These are phyloP conservation scores for Eupithecia exiguata DNA, from an alignment of 2,888 invertebrate species.

Conservation along the genomic window DNA sequence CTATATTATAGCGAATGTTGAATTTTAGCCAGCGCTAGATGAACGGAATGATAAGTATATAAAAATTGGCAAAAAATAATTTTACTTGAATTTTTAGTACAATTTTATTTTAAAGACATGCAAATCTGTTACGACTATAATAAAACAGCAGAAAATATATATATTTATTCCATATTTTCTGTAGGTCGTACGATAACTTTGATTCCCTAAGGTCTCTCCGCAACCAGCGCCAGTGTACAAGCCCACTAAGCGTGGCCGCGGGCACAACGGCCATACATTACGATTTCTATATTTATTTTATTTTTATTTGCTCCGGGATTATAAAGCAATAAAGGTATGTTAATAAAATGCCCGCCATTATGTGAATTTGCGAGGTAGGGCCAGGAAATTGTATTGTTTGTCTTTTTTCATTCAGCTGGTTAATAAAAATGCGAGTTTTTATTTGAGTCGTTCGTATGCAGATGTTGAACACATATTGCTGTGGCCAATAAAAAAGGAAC, in stretches of 20 bases:
- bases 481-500: background rate
- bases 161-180: too few relatives aligned
- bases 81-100: background rate
- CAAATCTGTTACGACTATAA: background rate
- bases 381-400: conserved; percentile 40
- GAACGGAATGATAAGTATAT: too few relatives aligned
- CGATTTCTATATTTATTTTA: conserved; percentile 62
- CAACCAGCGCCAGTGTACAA: conserved; percentile 24
- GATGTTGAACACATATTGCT: conserved; percentile 2
- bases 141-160: background rate
- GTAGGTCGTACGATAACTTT: too few relatives aligned
- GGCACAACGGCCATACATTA: conserved; percentile 61
- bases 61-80: too few relatives aligned
- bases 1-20: too few relatives aligned
- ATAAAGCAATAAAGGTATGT: conserved; percentile 65
- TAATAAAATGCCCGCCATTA: conserved; percentile 57
- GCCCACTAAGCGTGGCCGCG: conserved; percentile 45
- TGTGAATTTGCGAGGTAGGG: conserved; percentile 51
- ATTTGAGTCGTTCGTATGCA: conserved; percentile 10
- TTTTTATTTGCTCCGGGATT: conserved; percentile 65
- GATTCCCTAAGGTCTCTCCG: background rate
- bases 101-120: background rate
- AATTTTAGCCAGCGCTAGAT: too few relatives aligned
- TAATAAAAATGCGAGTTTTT: conserved; percentile 20
- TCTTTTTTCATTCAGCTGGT: conserved; percentile 27